A percentile compares a stretch with the other conserved stretches of the same genome.
Evolutionary conservation across 2,113 vertebrate species (phyloP).

Genomic region (Ramphastos sulfuratus): DNA sequence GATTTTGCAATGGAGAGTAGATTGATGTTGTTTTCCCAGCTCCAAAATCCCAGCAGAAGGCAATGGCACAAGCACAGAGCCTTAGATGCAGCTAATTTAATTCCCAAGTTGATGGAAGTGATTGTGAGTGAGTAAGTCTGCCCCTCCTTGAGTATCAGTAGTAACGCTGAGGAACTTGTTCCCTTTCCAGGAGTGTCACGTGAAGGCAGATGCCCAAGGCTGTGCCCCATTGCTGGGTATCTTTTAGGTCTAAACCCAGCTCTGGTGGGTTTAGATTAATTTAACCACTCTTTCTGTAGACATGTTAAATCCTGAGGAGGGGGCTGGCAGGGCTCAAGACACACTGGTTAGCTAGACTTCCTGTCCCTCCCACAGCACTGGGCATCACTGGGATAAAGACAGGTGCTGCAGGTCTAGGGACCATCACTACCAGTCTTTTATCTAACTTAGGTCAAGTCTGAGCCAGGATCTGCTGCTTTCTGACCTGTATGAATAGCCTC

Average conservation of each 20-base stretch:
- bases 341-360: neutral
- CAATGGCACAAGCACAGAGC: neutral
- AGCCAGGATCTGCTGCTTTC: neutral
- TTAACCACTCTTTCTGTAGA: neutral
- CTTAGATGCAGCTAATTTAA: neutral
- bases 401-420: neutral
- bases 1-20: constrained; percentile 43
- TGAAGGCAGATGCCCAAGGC: neutral
- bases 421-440: neutral
- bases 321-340: neutral
- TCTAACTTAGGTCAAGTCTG: neutral
- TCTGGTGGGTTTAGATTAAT: neutral
- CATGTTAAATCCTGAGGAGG: neutral
- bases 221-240: neutral
- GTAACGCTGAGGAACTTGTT: neutral
- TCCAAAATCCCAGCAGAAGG: neutral
- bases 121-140: neutral
- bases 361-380: neutral
- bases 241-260: neutral
- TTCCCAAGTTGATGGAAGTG: neutral
- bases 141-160: neutral
- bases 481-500: neutral
- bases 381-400: neutral
- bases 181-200: neutral
- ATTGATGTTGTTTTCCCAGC: neutral